Percentiles rank a stretch among this genome's conserved stretches.
Conservation (phyloP, 2,113 vertebrate genomes). For the Trinectes maculatus region DNA sequence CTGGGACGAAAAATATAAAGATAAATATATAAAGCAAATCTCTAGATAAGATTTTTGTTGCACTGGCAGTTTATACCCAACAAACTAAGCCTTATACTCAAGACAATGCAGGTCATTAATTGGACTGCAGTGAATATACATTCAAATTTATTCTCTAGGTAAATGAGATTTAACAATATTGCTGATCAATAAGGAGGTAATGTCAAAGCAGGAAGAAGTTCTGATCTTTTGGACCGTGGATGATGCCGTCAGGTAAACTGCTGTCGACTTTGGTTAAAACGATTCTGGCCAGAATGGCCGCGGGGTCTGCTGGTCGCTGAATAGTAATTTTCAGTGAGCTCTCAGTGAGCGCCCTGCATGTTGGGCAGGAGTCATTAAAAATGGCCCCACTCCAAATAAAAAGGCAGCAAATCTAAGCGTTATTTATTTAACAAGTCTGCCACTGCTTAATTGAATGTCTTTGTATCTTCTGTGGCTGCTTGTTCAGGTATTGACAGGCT, state of each 20-base stretch:
- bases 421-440: neutral
- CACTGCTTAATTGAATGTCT: neutral
- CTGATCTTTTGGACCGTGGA: neutral
- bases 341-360: neutral
- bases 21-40: too few relatives aligned
- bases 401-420: neutral
- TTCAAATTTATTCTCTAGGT: neutral
- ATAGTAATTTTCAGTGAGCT: neutral
- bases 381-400: neutral
- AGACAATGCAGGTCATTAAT: too few relatives aligned
- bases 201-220: neutral
- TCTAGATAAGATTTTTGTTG: too few relatives aligned
- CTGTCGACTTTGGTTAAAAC: constrained; percentile 21
- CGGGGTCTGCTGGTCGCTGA: neutral
- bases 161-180: neutral
- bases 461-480: neutral
- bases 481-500: constrained; percentile 1
- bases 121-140: neutral
- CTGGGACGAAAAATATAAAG: too few relatives aligned
- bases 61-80: neutral
- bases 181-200: neutral
- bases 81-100: too few relatives aligned
- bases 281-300: neutral
- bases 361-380: neutral
- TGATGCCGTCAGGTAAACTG: neutral